A percentile compares a stretch with the other conserved stretches of the same genome.
Conservation (phyloP, 2,888 invertebrate species). For the Ormyrus labotus region DNA sequence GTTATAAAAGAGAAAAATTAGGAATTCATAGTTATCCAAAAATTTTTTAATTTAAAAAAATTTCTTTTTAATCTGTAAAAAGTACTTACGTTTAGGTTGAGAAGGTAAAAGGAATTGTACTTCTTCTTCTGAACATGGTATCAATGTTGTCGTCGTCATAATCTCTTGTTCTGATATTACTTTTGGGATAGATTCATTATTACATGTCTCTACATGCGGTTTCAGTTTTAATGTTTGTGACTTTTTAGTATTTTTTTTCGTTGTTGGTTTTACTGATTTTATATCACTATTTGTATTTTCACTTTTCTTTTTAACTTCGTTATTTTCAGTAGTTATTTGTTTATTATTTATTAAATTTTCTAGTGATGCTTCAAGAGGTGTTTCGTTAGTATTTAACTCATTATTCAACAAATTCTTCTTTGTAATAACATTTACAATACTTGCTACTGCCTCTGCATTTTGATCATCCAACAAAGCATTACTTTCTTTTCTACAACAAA, state of each 20-base stretch:
- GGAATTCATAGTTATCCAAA: background rate
- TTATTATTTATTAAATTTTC: background rate
- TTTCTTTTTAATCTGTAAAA: slow-evolving; percentile 3
- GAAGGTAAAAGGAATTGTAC: slow-evolving; percentile 43
- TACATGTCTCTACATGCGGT: background rate
- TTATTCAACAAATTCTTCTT: slow-evolving; percentile 48
- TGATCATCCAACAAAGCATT: slow-evolving; percentile 67
- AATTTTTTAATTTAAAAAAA: background rate
- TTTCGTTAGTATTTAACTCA: background rate
- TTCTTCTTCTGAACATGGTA: slow-evolving; percentile 67
- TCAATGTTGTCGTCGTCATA: slow-evolving; percentile 66
- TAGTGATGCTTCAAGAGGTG: background rate
- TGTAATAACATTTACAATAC: slow-evolving; percentile 70
- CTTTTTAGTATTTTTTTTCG: slow-evolving; percentile 33
- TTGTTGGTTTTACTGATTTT: background rate
- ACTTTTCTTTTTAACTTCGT: slow-evolving; percentile 38
- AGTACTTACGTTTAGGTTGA: slow-evolving; percentile 19
- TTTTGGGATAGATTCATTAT: background rate
- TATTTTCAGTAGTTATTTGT: slow-evolving; percentile 39
- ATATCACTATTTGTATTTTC: no score
- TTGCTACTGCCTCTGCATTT: slow-evolving; percentile 72
- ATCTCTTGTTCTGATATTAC: slow-evolving; percentile 57
- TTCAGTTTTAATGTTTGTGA: slow-evolving; percentile 52
- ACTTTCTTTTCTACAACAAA: slow-evolving; percentile 57
- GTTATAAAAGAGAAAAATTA: background rate